Base-by-base conservation (phyloP, 2,797 vertebrate genomes). In the Cacajao melanocephalus region DNA sequence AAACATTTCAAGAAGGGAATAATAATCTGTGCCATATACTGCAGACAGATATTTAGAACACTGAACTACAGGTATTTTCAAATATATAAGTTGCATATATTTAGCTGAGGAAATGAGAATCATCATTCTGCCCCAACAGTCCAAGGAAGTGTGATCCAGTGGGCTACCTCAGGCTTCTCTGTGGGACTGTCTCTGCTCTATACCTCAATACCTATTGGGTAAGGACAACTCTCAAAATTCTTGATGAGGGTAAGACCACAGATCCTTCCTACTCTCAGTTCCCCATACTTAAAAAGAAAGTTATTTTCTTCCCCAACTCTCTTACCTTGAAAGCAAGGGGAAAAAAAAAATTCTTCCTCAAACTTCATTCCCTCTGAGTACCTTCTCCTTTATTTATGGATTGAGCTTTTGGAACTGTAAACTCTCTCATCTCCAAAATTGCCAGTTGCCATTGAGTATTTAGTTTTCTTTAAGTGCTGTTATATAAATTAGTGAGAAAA, bases 21-120 rank as follows among this genome's bases (percentile, higher is more conserved):
- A 10, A 9, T 7, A 57, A 50, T 82, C 75, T 84, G 14, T 36
- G 20, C 28, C 30, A 79, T 15, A 26, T 7, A 14, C 7, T 93
- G 7, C 7, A 88, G 39, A 48, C 12, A 81, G 24, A 20, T 55
- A 28, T 22, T 90, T 13, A 80, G 50, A 82, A 70, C 22, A n/a
- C 0, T 39, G 24, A 8, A 46, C 1, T 28, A 26, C 2, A 44
- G 28, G 2, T 0, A 4, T 4, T 8, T 7, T 8, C 22, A 58
- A 26, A 48, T 36, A 46, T 2, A 1, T 80, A 67, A 75, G 1
- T 72, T 48, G 48, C n/a, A 64, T 24, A 41, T 28, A 39, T 55
- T 55, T 10, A 73, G 44, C 12, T 55, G 36, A 55, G 7, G 36
- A 55, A 84, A 84, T 33, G 33, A 70, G 14, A 87, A 61, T 95